Conservation (phyloP, 2,113 vertebrate genomes). For the Cyanoramphus novaezelandiae region DNA sequence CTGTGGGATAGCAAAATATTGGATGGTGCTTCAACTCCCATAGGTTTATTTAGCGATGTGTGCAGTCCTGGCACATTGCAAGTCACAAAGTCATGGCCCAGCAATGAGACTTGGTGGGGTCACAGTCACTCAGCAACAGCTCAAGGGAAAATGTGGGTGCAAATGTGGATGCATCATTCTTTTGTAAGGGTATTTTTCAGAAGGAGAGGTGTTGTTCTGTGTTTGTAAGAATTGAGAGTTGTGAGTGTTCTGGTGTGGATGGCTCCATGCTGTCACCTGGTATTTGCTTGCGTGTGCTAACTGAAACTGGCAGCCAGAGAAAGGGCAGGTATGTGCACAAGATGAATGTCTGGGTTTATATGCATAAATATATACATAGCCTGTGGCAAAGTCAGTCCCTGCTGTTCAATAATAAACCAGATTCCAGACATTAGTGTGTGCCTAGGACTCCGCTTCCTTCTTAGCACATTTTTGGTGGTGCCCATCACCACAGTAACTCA, state of each 20-base stretch:
- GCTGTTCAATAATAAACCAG: neutral
- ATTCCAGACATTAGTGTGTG: neutral
- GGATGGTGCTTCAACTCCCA: neutral
- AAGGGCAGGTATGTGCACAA: neutral
- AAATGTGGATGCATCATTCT: neutral
- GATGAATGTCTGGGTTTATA: neutral
- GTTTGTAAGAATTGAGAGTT: neutral
- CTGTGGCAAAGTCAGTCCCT: slow-evolving; percentile 45
- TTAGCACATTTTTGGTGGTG: neutral
- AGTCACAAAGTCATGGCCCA: neutral
- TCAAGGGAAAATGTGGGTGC: neutral
- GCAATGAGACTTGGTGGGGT: neutral
- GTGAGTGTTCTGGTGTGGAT: neutral
- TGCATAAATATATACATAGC: neutral
- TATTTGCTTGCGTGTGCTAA: neutral
- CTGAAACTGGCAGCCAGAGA: neutral
- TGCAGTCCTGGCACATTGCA: neutral
- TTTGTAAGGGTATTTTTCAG: neutral
- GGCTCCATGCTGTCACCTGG: neutral
- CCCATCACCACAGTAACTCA: neutral
- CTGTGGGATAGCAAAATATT: neutral
- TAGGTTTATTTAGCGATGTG: neutral
- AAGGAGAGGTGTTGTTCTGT: neutral
- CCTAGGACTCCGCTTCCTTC: neutral
- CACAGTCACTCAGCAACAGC: neutral